Base-by-base conservation (phyloP, 2,888 invertebrate species). In the Amphipyra tragopoginis region DNA sequence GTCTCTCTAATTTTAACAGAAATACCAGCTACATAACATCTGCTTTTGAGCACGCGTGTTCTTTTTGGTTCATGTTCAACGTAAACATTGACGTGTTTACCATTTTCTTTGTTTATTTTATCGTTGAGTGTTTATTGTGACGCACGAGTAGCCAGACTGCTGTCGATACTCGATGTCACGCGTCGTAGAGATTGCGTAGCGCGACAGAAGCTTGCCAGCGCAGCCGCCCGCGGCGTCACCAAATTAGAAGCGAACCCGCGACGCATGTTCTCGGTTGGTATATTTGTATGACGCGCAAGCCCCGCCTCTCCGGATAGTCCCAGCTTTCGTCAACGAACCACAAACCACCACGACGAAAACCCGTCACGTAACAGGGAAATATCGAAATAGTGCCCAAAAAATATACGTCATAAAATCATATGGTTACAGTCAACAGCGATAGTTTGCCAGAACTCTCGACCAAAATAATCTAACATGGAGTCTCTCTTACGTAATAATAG, bases 171-270 rank as follows among this genome's bases (percentile, higher is more conserved):
- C 54, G 56, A 65, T 39, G 68, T 79, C 74, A 81, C 83, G 21
- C 21, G 86, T 86, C 84, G 86, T 75, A 52, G 73, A 78, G 70
- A 86, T 86, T 83, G 86, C 86, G 88, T 89, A 73, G 75, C 61
- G 61, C 57, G 47, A 72, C 55, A 73, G 66, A 72, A 79, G 80
- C 71, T 72, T 74, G 76, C 74, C 77, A 73, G 64, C 77, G 69
- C 72, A 72, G 43, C 65, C 66, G 62, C 53, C 68, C 64, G 68
- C 85, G 74, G 86, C 93, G 94, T 93, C 94, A 93, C 94, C 91
- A 92, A 93, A 93, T 93, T 93, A 93, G 93, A 93, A 88, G 88
- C 90, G 89, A 90, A 85, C 78, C 72, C 77, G 75, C 76, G 77
- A 77, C 85, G 80, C 75, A 75, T 80, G 75, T 77, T 76, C 80